Conservation (phyloP, 37 sponge, comb jelly and placozoan species). For the Agelas oroides region DNA sequence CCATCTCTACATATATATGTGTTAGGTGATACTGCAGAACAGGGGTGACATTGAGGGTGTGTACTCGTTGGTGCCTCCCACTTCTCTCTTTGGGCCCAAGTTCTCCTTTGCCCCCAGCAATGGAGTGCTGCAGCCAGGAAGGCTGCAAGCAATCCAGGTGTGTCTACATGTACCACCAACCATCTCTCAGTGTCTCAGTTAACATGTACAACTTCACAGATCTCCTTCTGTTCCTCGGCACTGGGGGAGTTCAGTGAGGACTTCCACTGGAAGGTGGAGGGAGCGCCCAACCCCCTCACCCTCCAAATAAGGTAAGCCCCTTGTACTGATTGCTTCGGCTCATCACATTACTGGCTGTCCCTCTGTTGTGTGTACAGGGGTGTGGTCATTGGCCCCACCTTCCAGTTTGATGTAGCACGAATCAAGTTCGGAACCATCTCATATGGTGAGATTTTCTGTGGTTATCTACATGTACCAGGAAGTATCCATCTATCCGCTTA, state of each 20-base stretch:
- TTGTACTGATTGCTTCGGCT: background rate
- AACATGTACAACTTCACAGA: too few relatives aligned
- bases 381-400: constrained; percentile 94
- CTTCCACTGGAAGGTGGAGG: constrained; percentile 80
- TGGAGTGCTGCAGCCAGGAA: constrained; percentile 88
- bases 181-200: too few relatives aligned
- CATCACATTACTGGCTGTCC: background rate
- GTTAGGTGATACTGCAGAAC: constrained; percentile 89
- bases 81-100: constrained; percentile 86
- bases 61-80: constrained; percentile 58
- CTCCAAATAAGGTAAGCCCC: constrained; percentile 69
- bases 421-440: constrained; percentile 89
- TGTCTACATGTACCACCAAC: background rate
- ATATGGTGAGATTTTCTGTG: constrained; percentile 71
- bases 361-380: constrained; percentile 52
- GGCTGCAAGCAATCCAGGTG: constrained; percentile 92
- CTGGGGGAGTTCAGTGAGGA: constrained; percentile 91
- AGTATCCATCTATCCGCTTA: too few relatives aligned
- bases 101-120: constrained; percentile 87
- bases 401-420: constrained; percentile 77
- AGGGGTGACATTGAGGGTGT: constrained; percentile 88
- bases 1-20: background rate
- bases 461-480: background rate
- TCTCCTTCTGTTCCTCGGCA: constrained; percentile 82
- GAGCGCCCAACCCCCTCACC: constrained; percentile 66